Percentiles rank a stretch among this genome's conserved stretches.
phyloP scores from a whole-genome alignment of 1,140 invertebrate species.

The Copidosoma floridanum region DNA sequence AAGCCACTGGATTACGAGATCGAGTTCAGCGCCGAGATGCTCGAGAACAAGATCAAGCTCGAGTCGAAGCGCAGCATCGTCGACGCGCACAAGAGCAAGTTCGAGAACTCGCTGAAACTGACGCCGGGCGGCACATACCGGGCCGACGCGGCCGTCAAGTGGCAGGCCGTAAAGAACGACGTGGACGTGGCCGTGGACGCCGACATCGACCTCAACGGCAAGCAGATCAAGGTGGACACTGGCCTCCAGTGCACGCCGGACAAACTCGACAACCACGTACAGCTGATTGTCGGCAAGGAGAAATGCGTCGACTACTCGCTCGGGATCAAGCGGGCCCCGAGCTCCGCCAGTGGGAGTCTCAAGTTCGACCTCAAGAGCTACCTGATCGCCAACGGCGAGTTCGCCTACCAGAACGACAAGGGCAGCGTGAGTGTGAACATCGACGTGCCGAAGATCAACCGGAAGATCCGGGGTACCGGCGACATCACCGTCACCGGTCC shows the following conservation, averaged over 20 bases:
- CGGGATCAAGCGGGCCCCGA: slow-evolving; percentile 42
- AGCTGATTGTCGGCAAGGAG: slow-evolving; percentile 54
- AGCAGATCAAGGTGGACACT: slow-evolving; percentile 60
- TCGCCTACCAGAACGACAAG: slow-evolving; percentile 44
- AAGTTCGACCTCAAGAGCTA: slow-evolving; percentile 48
- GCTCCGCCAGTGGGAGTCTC: slow-evolving; percentile 45
- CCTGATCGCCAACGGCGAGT: slow-evolving; percentile 46
- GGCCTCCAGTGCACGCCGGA: slow-evolving; percentile 55
- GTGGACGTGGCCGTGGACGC: slow-evolving; percentile 59
- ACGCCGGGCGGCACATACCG: slow-evolving; percentile 65
- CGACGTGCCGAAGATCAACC: slow-evolving; percentile 54
- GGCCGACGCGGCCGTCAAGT: slow-evolving; percentile 59
- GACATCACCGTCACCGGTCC: slow-evolving; percentile 60
- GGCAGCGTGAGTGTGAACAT: slow-evolving; percentile 51
- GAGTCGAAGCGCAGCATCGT: slow-evolving; percentile 59
- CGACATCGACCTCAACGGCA: slow-evolving; percentile 53
- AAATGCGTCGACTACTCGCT: slow-evolving; percentile 59
- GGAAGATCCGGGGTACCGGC: slow-evolving; percentile 62
- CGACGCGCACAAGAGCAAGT: slow-evolving; percentile 61
- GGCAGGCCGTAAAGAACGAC: slow-evolving; percentile 57
- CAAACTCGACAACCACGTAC: slow-evolving; percentile 56
- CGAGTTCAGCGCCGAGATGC: slow-evolving; percentile 57
- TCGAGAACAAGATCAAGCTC: slow-evolving; percentile 61
- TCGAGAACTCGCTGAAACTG: slow-evolving; percentile 61
- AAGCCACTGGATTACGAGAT: slow-evolving; percentile 61